phyloP scores from a whole-genome alignment of 2,113 vertebrate species.

The Podilymbus podiceps region DNA sequence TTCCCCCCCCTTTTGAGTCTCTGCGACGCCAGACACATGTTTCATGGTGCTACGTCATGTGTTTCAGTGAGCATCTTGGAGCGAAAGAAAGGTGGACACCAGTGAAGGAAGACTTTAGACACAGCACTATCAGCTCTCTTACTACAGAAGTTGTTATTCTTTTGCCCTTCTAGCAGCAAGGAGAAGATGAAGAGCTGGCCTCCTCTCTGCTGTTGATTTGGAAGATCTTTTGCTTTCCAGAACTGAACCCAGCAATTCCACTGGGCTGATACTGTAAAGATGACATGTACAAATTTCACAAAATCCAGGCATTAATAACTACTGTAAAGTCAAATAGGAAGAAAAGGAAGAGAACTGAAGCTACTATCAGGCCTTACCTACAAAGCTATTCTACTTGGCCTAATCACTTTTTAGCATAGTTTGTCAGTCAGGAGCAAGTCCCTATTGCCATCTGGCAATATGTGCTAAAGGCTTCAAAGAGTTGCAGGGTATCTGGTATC shows the following conservation, averaged over 20 bases:
- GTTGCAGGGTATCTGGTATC: background rate
- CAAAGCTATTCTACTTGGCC: background rate
- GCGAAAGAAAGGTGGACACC: background rate
- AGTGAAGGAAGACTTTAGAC: background rate
- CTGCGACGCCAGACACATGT: background rate
- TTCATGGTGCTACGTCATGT: background rate
- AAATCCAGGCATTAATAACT: background rate
- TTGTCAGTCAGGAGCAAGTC: conserved; percentile 10
- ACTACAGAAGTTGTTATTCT: background rate
- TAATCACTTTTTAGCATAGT: background rate
- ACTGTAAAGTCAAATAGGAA: background rate
- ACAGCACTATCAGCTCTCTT: background rate
- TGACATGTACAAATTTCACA: background rate
- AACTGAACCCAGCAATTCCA: background rate
- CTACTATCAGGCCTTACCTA: background rate
- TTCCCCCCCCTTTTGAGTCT: background rate
- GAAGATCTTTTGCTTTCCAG: background rate
- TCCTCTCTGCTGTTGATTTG: background rate
- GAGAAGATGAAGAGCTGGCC: background rate
- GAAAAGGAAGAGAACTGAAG: background rate
- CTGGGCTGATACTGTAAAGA: background rate
- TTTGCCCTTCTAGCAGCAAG: background rate
- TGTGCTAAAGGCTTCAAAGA: background rate
- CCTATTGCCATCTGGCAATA: conserved; percentile 10
- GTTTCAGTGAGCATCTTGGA: background rate